phyloP scores from a whole-genome alignment of 2,888 invertebrate genomes.

The Phania funesta region DNA sequence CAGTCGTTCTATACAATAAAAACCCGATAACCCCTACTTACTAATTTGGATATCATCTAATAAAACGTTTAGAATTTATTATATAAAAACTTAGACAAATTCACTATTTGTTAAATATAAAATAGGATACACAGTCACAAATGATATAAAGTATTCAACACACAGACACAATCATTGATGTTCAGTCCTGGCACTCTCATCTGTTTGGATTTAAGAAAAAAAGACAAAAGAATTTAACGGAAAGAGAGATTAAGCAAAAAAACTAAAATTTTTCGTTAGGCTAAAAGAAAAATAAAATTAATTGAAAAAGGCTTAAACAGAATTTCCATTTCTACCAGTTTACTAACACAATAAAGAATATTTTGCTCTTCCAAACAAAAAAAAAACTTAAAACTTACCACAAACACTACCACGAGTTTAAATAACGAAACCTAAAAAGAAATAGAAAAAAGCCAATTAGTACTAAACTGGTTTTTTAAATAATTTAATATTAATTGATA shows the following conservation, averaged over 20 bases:
- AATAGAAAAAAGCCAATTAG: slow-evolving; percentile 37
- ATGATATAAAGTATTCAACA: neutral
- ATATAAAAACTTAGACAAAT: slow-evolving; percentile 3
- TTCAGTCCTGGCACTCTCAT: neutral
- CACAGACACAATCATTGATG: neutral
- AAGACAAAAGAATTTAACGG: too few species aligned
- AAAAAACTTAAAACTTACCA: slow-evolving; percentile 46
- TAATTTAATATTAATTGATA: slow-evolving; percentile 54
- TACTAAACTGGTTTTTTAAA: slow-evolving; percentile 10
- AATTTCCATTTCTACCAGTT: neutral
- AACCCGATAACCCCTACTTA: too few species aligned
- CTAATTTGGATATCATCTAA: too few species aligned
- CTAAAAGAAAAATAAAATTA: slow-evolving; percentile 53
- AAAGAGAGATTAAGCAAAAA: too few species aligned
- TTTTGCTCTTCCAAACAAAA: neutral
- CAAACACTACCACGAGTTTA: slow-evolving; percentile 17
- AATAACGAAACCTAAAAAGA: slow-evolving; percentile 48
- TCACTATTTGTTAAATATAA: slow-evolving; percentile 16
- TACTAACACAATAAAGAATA: neutral
- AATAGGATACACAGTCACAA: slow-evolving; percentile 6
- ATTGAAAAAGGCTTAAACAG: slow-evolving; percentile 54
- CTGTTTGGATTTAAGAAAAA: neutral
- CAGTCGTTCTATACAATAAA: too few species aligned
- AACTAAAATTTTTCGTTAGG: slow-evolving; percentile 56
- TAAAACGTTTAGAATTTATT: neutral